Evolutionary conservation across 2,888 invertebrate genomes (phyloP).

Genomic region (Chironomus tentans): DNA sequence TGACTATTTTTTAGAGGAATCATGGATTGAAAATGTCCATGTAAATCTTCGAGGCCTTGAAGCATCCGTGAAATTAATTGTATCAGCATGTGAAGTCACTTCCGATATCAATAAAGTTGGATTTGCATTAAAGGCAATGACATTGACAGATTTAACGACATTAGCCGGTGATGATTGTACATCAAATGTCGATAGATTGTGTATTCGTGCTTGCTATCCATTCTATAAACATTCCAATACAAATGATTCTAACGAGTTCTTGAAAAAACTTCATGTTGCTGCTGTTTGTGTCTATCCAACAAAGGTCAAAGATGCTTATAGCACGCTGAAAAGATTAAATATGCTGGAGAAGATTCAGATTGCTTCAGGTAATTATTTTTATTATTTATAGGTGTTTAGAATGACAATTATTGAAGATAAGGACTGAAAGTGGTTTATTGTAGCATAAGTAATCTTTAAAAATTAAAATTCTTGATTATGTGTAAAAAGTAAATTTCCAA

Average conservation of each 20-base stretch:
- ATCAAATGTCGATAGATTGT: constrained; percentile 70
- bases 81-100: constrained; percentile 30
- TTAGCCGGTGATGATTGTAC: constrained; percentile 72
- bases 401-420: neutral
- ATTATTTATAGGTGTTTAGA: constrained; percentile 16
- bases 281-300: constrained; percentile 95
- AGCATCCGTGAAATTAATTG: constrained; percentile 45
- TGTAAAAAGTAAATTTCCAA: no score
- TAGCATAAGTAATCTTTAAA: no score
- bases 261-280: constrained; percentile 53
- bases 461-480: no score
- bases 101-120: constrained; percentile 47
- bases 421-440: no score
- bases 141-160: constrained; percentile 87
- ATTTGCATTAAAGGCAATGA: constrained; percentile 74
- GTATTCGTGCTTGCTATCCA: constrained; percentile 55
- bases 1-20: constrained; percentile 36
- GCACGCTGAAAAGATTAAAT: constrained; percentile 48
- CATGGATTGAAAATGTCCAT: constrained; percentile 45
- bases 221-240: constrained; percentile 31
- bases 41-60: constrained; percentile 52
- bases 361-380: constrained; percentile 62
- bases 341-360: constrained; percentile 54
- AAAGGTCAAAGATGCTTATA: constrained; percentile 63
- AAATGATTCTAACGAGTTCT: constrained; percentile 31